Conservation (phyloP, 2,113 vertebrate species). For the Acanthochromis polyacanthus region DNA sequence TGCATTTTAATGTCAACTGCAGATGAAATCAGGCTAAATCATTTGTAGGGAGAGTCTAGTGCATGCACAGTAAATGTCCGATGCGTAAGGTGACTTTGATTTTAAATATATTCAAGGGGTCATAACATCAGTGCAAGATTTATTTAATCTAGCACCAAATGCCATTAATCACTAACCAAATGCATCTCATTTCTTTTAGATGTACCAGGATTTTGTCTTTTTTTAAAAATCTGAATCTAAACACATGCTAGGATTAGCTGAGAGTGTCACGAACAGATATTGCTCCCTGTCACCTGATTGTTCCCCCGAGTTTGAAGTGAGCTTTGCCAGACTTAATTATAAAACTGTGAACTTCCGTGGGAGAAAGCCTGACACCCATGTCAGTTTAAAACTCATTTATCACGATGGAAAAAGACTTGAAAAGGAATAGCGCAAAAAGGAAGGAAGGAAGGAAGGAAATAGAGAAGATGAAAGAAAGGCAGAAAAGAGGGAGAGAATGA, state of each 20-base stretch:
- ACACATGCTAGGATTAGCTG: slow-evolving; percentile 45
- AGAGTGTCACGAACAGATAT: slow-evolving; percentile 34
- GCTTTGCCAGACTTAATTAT: slow-evolving; percentile 75
- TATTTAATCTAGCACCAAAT: slow-evolving; percentile 54
- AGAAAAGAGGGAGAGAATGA: slow-evolving; percentile 53
- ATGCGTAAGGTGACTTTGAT: slow-evolving; percentile 40
- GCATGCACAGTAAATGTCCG: slow-evolving; percentile 17
- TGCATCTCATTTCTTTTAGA: slow-evolving; percentile 22
- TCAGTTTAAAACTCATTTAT: slow-evolving; percentile 65
- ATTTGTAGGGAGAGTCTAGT: not conserved
- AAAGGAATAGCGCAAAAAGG: slow-evolving; percentile 4
- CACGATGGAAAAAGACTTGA: slow-evolving; percentile 13
- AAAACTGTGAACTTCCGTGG: slow-evolving; percentile 52
- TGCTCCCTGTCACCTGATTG: slow-evolving; percentile 40
- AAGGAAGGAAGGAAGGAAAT: slow-evolving; percentile 24
- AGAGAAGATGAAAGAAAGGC: slow-evolving; percentile 44
- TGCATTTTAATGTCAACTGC: slow-evolving; percentile 34
- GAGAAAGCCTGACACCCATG: slow-evolving; percentile 34
- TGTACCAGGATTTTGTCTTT: not conserved
- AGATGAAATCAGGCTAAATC: slow-evolving; percentile 38
- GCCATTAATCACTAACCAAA: slow-evolving; percentile 33
- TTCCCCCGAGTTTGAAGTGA: slow-evolving; percentile 34
- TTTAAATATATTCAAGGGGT: slow-evolving; percentile 37
- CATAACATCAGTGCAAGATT: slow-evolving; percentile 38
- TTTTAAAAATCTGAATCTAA: slow-evolving; percentile 44